Conservation (phyloP, 92 coral and sea anemone species). For the Pocillopora grandis region DNA sequence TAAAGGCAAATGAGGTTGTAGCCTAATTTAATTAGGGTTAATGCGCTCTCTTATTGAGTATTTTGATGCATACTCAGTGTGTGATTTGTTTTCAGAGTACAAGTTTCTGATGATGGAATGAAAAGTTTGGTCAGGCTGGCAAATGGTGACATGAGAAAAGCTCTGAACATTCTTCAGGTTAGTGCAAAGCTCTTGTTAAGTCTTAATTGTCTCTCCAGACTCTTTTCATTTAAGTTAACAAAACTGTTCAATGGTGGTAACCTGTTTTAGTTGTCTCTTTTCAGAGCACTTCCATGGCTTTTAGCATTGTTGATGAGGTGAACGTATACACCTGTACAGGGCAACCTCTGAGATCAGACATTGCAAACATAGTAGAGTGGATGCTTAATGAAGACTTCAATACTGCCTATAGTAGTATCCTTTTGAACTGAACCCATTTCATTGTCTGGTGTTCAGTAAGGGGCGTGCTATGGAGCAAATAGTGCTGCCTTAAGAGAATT, state of each 20-base stretch:
- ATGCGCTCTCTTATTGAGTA: neutral
- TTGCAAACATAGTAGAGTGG: slow-evolving; percentile 93
- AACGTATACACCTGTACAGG: slow-evolving; percentile 96
- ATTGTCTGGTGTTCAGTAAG: neutral
- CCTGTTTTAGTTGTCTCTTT: neutral
- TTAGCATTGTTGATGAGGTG: slow-evolving; percentile 84
- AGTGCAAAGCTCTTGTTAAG: neutral
- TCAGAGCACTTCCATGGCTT: slow-evolving; percentile 95
- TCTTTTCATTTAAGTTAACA: neutral
- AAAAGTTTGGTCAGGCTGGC: slow-evolving; percentile 90
- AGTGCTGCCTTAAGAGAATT: too few relatives aligned
- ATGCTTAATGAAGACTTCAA: slow-evolving; percentile 92
- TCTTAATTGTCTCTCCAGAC: neutral
- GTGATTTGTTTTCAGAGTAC: slow-evolving; percentile 60
- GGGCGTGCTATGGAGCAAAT: too few relatives aligned
- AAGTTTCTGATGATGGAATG: slow-evolving; percentile 84
- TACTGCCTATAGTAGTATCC: slow-evolving; percentile 92
- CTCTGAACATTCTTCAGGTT: slow-evolving; percentile 93
- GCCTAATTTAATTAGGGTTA: too few relatives aligned
- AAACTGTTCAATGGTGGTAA: neutral
- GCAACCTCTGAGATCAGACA: slow-evolving; percentile 86
- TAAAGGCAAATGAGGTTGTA: too few relatives aligned
- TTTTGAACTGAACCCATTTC: neutral
- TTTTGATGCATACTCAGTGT: neutral
- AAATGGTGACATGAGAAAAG: slow-evolving; percentile 97